Conservation (phyloP, 2,113 vertebrate genomes). For the Lepus timidus region DNA sequence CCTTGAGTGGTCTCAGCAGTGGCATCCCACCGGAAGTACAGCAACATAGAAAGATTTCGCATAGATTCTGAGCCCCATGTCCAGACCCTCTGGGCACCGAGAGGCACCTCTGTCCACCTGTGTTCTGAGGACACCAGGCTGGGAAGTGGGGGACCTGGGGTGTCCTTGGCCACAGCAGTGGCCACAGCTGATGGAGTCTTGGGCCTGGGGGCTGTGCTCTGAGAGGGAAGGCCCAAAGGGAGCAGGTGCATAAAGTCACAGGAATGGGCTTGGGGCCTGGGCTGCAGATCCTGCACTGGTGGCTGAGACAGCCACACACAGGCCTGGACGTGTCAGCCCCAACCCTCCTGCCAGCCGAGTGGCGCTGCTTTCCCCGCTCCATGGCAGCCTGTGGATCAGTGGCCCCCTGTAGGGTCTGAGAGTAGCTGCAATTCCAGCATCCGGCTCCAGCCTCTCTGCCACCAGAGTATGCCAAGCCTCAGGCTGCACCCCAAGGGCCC, state of each 20-base stretch:
- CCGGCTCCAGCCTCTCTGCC: neutral
- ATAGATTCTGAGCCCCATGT: neutral
- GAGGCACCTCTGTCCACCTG: neutral
- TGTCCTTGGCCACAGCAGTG: no score
- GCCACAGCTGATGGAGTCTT: neutral
- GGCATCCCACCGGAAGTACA: neutral
- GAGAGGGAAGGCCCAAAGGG: no score
- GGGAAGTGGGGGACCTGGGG: neutral
- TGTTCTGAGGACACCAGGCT: neutral
- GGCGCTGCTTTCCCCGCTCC: accelerated
- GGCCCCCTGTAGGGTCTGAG: neutral
- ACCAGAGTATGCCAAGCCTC: accelerated
- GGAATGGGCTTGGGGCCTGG: accelerated
- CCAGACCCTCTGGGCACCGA: neutral
- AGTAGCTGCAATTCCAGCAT: neutral
- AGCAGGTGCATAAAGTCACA: accelerated
- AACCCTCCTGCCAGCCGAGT: accelerated
- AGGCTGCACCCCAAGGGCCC: neutral
- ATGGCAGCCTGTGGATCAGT: accelerated
- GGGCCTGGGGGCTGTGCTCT: neutral
- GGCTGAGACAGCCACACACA: accelerated
- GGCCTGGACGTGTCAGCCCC: accelerated
- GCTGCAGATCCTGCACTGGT: accelerated
- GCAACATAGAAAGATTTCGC: no score
- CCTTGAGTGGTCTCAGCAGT: no score